phyloP scores from a whole-genome alignment of 2,888 invertebrate genomes.

The Orthonychiurus folsomi region DNA sequence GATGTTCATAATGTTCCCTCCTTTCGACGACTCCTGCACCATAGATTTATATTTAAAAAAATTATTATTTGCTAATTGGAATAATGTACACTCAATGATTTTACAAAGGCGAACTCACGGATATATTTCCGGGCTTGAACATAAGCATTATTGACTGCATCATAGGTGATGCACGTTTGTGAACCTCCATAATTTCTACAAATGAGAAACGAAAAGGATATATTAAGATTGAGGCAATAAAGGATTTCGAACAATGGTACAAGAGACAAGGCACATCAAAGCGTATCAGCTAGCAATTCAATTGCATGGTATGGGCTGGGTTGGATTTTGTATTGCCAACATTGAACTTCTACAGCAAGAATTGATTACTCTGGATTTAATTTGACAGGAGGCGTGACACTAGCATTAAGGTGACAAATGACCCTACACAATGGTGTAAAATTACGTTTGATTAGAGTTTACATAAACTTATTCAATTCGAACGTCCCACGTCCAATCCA shows the following conservation, averaged over 20 bases:
- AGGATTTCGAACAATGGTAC: too few relatives aligned
- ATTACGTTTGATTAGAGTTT: background rate
- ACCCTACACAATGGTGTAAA: background rate
- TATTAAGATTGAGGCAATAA: too few relatives aligned
- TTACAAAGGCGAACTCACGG: slow-evolving; percentile 53
- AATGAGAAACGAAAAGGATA: slow-evolving; percentile 16
- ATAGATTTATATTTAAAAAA: slow-evolving; percentile 11
- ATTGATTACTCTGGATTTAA: too few relatives aligned
- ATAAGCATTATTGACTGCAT: slow-evolving; percentile 80
- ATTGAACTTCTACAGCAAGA: too few relatives aligned
- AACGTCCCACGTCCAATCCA: background rate
- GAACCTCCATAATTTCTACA: slow-evolving; percentile 59
- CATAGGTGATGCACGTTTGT: slow-evolving; percentile 77
- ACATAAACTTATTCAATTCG: background rate
- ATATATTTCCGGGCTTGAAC: slow-evolving; percentile 76
- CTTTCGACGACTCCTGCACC: slow-evolving; percentile 69
- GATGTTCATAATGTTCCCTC: slow-evolving; percentile 66
- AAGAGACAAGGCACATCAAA: too few relatives aligned
- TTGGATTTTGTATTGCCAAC: too few relatives aligned
- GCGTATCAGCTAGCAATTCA: too few relatives aligned
- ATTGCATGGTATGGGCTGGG: too few relatives aligned
- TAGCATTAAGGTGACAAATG: background rate
- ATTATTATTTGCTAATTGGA: too few relatives aligned
- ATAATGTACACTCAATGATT: slow-evolving; percentile 1
- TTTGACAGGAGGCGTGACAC: background rate